Conservation (phyloP, 1,140 invertebrate genomes). For the Phymorhynchus buccinoides region DNA sequence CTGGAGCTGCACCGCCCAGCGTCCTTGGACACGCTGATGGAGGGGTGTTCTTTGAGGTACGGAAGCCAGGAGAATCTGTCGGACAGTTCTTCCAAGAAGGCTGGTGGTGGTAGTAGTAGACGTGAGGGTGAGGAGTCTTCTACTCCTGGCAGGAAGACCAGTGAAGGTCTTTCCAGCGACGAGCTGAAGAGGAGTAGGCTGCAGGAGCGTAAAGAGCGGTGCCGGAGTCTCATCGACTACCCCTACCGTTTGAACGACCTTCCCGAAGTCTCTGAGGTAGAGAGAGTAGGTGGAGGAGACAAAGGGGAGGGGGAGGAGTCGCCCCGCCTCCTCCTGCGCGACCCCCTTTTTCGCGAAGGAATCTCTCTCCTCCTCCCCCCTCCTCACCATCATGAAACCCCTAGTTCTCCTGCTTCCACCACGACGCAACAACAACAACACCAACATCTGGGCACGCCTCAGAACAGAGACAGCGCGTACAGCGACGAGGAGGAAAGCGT, state of each 20-base stretch:
- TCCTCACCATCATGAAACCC: background rate
- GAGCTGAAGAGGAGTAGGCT: conserved; percentile 23
- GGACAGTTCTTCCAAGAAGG: background rate
- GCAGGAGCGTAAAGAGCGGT: conserved; percentile 35
- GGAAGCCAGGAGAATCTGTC: conserved; percentile 62
- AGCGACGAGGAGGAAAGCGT: conserved; percentile 23
- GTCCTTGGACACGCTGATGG: conserved; percentile 45
- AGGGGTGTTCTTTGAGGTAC: conserved; percentile 42
- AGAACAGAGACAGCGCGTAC: background rate
- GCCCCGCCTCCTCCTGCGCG: too few species aligned
- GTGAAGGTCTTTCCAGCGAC: conserved; percentile 28
- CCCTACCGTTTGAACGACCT: conserved; percentile 40
- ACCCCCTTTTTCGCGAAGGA: too few species aligned
- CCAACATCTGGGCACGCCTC: background rate
- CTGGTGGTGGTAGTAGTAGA: conserved; percentile 40
- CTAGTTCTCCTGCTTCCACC: background rate
- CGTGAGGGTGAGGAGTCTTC: conserved; percentile 44
- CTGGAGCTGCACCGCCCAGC: conserved; percentile 55
- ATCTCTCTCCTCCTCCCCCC: background rate
- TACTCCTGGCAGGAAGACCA: conserved; percentile 41
- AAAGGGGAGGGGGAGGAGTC: background rate
- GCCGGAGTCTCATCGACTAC: conserved; percentile 40
- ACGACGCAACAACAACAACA: background rate
- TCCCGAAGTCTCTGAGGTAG: conserved; percentile 36
- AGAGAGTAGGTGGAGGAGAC: too few species aligned